Base-by-base conservation (phyloP, 1,140 invertebrate genomes). In the Condylostylus longicornis region DNA sequence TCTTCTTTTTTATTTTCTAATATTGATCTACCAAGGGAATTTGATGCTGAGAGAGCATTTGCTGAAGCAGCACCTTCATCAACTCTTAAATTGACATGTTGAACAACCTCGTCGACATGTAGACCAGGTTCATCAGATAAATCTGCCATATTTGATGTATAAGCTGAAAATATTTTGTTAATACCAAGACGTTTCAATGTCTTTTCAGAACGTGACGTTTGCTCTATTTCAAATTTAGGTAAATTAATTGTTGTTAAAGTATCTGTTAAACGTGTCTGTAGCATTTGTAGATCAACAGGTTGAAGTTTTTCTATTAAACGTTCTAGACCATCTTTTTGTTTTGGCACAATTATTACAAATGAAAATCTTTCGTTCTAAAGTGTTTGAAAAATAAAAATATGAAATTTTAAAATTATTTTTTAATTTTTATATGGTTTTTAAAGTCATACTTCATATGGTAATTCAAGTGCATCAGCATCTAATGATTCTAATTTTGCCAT, bases 31-130 rank as follows among this genome's bases (percentile, higher is more conserved):
- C 40, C 48, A 21, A 49, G 48, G 17, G 42, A 36, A n/a, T 38
- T 46, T 39, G 43, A 47, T 0, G 48, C 50, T 0, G 51, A 51
- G 3, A 60, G 18, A 9, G 43, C 46, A 21, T 50, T 58, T 33
- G 46, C 46, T n/a, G 50, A 46, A 17, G 44, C 57, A 17, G 48
- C 48, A 2, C 43, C 50, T 33, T 71, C 66, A 44, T 73, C 70
- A 5, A 73, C 67, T 17, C 69, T 61, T 0, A 74, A 62, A 10
- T 67, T 68, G 0, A 74, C 71, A 37, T 71, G 67, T 45, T 75
- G 72, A 2, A 72, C 71, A 39, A 75, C 49, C 49, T 73, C 72
- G 40, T 72, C 67, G 2, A 74, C 65, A 43, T 69, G 71, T 3
- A 72, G 48, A 32, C 67, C 63, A 19, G 41, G 23, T 27, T 65